phyloP scores from a whole-genome alignment of 2,888 invertebrate genomes.

The Noctua fimbriata region DNA sequence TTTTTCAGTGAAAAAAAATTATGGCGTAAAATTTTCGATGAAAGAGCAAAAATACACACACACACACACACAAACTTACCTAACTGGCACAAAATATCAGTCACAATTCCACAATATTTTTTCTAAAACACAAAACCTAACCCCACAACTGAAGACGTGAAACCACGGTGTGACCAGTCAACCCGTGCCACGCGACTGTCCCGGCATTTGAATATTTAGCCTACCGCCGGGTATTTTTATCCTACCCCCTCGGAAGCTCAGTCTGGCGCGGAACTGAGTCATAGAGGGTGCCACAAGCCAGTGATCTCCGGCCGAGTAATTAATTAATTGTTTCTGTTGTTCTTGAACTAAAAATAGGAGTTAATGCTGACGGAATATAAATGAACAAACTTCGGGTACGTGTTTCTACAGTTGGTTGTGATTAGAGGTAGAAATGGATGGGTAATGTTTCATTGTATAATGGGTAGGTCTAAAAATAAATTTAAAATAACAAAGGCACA shows the following conservation, averaged over 20 bases:
- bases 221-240: constrained; percentile 81
- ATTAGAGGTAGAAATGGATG: constrained; percentile 33
- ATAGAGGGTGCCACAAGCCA: constrained; percentile 68
- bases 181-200: constrained; percentile 74
- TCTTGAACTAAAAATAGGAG: constrained; percentile 63
- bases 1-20: neutral
- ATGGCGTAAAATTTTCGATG: neutral
- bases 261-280: constrained; percentile 71
- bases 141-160: constrained; percentile 36
- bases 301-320: constrained; percentile 66
- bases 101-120: constrained; percentile 13
- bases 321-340: constrained; percentile 69
- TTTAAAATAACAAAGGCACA: too few species aligned
- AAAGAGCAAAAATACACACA: neutral
- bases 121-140: constrained; percentile 24
- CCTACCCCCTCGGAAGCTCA: constrained; percentile 81
- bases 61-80: constrained; percentile 38
- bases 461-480: constrained; percentile 5
- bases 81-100: neutral
- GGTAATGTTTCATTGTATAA: constrained; percentile 42
- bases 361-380: constrained; percentile 47
- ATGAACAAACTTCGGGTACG: constrained; percentile 15
- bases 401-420: constrained; percentile 56
- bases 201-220: constrained; percentile 64
- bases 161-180: constrained; percentile 53